A percentile compares a stretch with the other conserved stretches of the same genome.
phyloP scores from a whole-genome alignment of 2,797 vertebrate species.

The Megaceryle alcyon region DNA sequence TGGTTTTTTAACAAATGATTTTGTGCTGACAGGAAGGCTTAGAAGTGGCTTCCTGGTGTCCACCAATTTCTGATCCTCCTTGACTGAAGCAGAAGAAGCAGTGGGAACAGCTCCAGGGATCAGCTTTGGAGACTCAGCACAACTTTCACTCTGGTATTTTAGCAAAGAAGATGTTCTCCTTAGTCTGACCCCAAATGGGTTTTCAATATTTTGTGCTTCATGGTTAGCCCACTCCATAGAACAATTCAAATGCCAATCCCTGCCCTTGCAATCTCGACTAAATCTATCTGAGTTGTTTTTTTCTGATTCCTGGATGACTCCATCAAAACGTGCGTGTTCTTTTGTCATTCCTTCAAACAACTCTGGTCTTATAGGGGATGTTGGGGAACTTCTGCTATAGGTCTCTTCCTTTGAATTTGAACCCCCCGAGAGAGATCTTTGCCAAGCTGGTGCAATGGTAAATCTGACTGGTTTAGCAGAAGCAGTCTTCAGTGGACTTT shows the following conservation, averaged over 20 bases:
- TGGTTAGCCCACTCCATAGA: not conserved
- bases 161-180: slow-evolving; percentile 82
- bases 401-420: slow-evolving; percentile 65
- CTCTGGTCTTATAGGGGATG: slow-evolving; percentile 31
- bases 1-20: slow-evolving; percentile 70
- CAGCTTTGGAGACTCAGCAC: not conserved
- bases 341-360: slow-evolving; percentile 55
- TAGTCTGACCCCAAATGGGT: slow-evolving; percentile 85
- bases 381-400: slow-evolving; percentile 36
- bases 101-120: not conserved
- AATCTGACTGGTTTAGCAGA: slow-evolving; percentile 76
- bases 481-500: slow-evolving; percentile 6
- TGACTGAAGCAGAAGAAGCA: not conserved
- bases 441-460: slow-evolving; percentile 80
- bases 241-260: not conserved
- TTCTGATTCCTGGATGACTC: not conserved
- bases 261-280: slow-evolving; percentile 8
- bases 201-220: slow-evolving; percentile 73
- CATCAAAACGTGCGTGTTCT: slow-evolving; percentile 17
- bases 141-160: slow-evolving; percentile 77
- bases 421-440: slow-evolving; percentile 76
- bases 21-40: not conserved
- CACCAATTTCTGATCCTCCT: not conserved
- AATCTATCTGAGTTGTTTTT: slow-evolving; percentile 16
- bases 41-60: not conserved